These are phyloP conservation scores for Manduca sexta DNA, from an alignment of 1,140 invertebrate genomes.

Conservation along the genomic window DNA sequence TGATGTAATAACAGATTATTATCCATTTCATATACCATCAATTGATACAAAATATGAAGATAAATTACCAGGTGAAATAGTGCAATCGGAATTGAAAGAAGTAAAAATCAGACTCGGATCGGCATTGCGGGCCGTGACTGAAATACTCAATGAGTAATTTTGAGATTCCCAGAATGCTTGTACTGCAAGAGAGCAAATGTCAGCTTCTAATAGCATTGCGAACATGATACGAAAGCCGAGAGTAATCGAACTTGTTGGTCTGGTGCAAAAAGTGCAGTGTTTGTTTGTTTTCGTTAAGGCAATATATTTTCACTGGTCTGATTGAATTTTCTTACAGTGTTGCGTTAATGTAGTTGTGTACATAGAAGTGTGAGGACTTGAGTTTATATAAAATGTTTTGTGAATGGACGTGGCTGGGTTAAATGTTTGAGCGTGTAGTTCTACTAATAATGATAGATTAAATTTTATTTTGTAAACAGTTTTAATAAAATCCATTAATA, in stretches of 20 bases:
- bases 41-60: slow-evolving; percentile 45
- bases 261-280: slow-evolving; percentile 32
- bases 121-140: slow-evolving; percentile 57
- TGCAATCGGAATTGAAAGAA: slow-evolving; percentile 67
- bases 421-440: no score
- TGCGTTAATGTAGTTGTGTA: no score
- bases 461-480: no score
- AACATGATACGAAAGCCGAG: slow-evolving; percentile 41
- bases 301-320: background rate
- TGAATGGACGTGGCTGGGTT: no score
- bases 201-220: slow-evolving; percentile 58
- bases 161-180: slow-evolving; percentile 58
- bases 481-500: no score
- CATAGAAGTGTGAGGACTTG: no score
- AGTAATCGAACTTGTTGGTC: slow-evolving; percentile 49
- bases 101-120: slow-evolving; percentile 65
- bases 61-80: slow-evolving; percentile 61
- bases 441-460: no score
- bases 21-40: no score
- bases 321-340: background rate
- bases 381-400: no score
- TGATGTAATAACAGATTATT: no score
- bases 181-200: slow-evolving; percentile 53
- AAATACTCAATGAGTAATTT: slow-evolving; percentile 68
- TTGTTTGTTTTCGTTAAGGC: slow-evolving; percentile 14